phyloP scores from a whole-genome alignment of 2,113 vertebrate genomes.

The Crocuta crocuta region DNA sequence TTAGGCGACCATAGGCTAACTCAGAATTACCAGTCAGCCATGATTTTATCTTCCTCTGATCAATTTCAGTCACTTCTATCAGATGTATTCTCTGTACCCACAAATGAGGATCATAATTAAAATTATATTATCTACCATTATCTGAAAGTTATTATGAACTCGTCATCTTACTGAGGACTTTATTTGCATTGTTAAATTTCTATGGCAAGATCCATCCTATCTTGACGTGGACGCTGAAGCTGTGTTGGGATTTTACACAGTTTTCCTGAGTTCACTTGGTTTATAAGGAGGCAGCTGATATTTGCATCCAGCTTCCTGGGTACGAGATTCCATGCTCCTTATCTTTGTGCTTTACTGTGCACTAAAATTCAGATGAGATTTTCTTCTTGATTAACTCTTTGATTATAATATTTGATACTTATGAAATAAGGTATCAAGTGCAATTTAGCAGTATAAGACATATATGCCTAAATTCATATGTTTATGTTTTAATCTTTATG shows the following conservation, averaged over 20 bases:
- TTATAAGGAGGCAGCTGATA: neutral
- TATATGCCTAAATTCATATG: neutral
- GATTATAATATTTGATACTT: neutral
- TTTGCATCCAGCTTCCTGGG: neutral
- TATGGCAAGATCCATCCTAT: neutral
- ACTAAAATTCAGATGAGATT: neutral
- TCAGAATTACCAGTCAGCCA: conserved; percentile 35
- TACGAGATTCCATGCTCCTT: neutral
- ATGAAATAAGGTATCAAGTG: neutral
- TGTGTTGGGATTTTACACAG: neutral
- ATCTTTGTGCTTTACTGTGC: neutral
- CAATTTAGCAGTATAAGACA: neutral
- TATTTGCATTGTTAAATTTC: conserved; percentile 6
- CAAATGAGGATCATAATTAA: conserved; percentile 66
- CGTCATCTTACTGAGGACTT: conserved; percentile 3
- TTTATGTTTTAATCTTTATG: neutral
- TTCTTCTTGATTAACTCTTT: neutral
- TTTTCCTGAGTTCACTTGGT: neutral
- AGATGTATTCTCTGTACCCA: conserved; percentile 20
- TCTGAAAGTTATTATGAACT: conserved; percentile 28
- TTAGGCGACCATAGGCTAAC: conserved; percentile 57
- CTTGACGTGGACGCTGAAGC: neutral
- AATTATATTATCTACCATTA: conserved; percentile 46
- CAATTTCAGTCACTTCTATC: conserved; percentile 54
- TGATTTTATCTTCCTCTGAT: conserved; percentile 56